Evolutionary conservation across 2,888 invertebrate genomes (phyloP), one percentile per base, ranked within the genome.

Genomic region (Ctena decussata): DNA sequence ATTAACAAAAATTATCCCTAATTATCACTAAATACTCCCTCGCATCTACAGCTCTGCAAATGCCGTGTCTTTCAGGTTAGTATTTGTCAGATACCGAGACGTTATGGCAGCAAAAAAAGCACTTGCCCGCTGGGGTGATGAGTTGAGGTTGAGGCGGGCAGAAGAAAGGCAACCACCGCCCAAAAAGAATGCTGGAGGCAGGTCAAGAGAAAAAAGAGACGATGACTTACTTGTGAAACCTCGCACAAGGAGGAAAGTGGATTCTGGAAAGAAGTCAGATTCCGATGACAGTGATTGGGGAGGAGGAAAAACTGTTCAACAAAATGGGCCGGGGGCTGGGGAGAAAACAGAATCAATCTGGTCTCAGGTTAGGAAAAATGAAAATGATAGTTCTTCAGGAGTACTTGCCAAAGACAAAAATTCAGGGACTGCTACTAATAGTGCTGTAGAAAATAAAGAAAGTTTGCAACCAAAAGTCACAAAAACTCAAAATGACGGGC

Each of bases 51-150:
- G n/a, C n/a, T n/a, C n/a, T n/a, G n/a, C n/a, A n/a, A n/a, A n/a
- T n/a, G n/a, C n/a, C n/a, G 6, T 41, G 41, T 41, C 6, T 86
- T 82, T 41, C 86, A 90, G 90, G 44, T 44, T 86, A 74, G 83
- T 82, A 69, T 90, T 90, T 84, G 80, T 90, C 0, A 35, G 90
- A 24, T 90, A 79, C 65, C 11, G 41, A 27, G 82, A 87, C 8
- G 65, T 84, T 70, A 49, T 39, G 6, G 80, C 71, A 12, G 90
- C 90, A 0, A 82, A 84, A 70, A 82, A 77, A 46, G 89, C 90
- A 6, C 15, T 89, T 1, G 57, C 81, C 44, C 69, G 85, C 60
- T 90, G 72, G 70, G 85, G 84, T 1, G 80, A 84, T 15, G 77
- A 82, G 24, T 30, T 88, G 5, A 24, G 71, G 21, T 24, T 90